These are phyloP conservation scores for Keiferia lycopersicella DNA, from an alignment of 2,888 invertebrate genomes.

Conservation along the genomic window DNA sequence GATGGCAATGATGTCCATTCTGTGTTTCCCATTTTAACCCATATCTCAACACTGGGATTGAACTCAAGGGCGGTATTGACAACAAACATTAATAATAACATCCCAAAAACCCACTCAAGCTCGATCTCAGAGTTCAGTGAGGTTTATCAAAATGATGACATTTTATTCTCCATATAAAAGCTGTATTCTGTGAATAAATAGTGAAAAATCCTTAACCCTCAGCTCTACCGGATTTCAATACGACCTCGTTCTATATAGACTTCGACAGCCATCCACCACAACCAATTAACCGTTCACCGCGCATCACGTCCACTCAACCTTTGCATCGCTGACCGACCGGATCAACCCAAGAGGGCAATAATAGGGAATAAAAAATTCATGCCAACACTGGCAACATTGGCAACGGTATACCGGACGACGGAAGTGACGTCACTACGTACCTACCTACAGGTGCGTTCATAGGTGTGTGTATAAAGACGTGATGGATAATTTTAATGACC, in stretches of 20 bases:
- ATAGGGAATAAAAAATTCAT: slow-evolving; percentile 74
- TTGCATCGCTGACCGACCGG: slow-evolving; percentile 58
- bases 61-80: too few species aligned
- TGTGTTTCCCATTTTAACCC: too few species aligned
- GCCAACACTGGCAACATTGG: slow-evolving; percentile 42
- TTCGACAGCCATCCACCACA: slow-evolving; percentile 24
- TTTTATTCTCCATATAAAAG: too few species aligned
- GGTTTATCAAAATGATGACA: too few species aligned
- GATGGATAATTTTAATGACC: background rate
- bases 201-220: too few species aligned
- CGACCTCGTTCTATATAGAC: background rate
- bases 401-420: slow-evolving; percentile 44
- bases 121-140: too few species aligned
- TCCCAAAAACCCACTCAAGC: too few species aligned
- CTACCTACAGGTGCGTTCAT: slow-evolving; percentile 20
- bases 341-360: slow-evolving; percentile 58
- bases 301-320: slow-evolving; percentile 41
- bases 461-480: background rate
- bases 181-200: too few species aligned
- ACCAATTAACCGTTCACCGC: slow-evolving; percentile 39
- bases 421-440: slow-evolving; percentile 34
- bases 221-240: slow-evolving; percentile 8
- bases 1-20: too few species aligned
- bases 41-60: too few species aligned
- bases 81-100: too few species aligned